Conservation (phyloP, 2,888 invertebrate species). For the Amphiduros pacificus region DNA sequence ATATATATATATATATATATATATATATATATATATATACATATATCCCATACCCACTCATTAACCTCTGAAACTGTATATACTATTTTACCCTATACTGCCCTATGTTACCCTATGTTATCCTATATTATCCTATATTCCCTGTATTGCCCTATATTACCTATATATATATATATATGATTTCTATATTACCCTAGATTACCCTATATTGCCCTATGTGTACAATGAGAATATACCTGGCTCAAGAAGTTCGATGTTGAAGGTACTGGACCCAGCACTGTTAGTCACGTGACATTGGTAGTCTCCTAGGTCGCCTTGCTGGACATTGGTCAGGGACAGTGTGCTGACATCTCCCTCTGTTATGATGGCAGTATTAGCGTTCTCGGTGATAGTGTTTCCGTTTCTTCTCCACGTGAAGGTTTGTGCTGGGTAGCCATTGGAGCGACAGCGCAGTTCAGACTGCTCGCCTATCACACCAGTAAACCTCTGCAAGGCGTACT, state of each 20-base stretch:
- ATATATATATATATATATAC: too few relatives aligned
- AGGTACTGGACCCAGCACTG: neutral
- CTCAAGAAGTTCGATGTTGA: conserved; percentile 3
- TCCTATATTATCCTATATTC: neutral
- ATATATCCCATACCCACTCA: too few relatives aligned
- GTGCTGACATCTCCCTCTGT: neutral
- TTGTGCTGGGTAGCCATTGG: neutral
- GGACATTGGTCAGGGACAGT: neutral
- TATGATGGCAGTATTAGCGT: neutral
- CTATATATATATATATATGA: neutral
- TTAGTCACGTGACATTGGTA: conserved; percentile 7
- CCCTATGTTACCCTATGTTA: too few relatives aligned
- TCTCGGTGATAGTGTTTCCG: neutral
- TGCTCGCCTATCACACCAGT: neutral
- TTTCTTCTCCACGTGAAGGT: neutral
- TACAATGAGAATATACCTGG: conserved; percentile 6
- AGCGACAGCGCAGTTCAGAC: neutral
- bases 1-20: too few relatives aligned
- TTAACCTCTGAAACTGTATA: too few relatives aligned
- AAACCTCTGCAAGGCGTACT: conserved; percentile 13
- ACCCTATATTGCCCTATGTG: neutral
- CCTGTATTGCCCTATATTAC: neutral
- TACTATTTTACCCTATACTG: neutral
- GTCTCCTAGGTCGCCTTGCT: neutral
- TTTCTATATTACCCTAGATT: too few relatives aligned